Evolutionary conservation across 2,797 vertebrate genomes (phyloP).

Genomic region (Salarias fasciatus): DNA sequence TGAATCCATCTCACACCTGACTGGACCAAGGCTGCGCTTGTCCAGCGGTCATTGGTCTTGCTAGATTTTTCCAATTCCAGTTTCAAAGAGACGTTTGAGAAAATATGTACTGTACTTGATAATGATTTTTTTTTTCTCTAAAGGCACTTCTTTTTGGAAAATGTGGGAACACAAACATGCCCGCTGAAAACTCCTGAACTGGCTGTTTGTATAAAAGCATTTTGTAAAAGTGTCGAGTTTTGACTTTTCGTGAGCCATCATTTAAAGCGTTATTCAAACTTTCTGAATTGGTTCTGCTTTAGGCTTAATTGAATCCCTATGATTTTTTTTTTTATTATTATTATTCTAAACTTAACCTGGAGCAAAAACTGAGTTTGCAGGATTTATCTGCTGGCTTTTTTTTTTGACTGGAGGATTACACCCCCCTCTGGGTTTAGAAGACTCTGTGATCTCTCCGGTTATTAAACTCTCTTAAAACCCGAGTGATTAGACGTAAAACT

Average conservation of each 20-base stretch:
- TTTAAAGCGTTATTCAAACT: constrained; percentile 21
- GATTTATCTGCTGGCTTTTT: constrained; percentile 36
- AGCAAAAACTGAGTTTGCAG: constrained; percentile 35
- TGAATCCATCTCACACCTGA: constrained; percentile 45
- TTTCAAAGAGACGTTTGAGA: constrained; percentile 16
- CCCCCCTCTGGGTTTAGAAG: constrained; percentile 37
- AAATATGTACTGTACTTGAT: constrained; percentile 16
- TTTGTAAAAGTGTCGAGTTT: constrained; percentile 19
- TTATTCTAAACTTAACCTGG: constrained; percentile 26
- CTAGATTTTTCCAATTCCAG: constrained; percentile 16
- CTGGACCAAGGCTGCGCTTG: constrained; percentile 27
- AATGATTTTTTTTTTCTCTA: not conserved
- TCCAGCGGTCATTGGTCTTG: constrained; percentile 22
- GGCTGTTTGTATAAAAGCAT: constrained; percentile 9
- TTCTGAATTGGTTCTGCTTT: constrained; percentile 22
- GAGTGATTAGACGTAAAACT: constrained; percentile 42
- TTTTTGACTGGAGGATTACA: constrained; percentile 38
- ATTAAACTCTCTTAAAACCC: constrained; percentile 41
- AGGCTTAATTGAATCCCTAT: constrained; percentile 23
- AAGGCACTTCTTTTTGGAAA: constrained; percentile 1
- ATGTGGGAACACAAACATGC: not conserved
- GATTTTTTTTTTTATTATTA: constrained; percentile 14
- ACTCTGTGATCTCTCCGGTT: constrained; percentile 38
- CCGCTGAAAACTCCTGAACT: not conserved
- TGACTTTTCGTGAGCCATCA: constrained; percentile 39